Evolutionary conservation across 2,797 vertebrate genomes (phyloP), one percentile per base, ranked within the genome.

Genomic region (Pseudomugil gertrudae): DNA sequence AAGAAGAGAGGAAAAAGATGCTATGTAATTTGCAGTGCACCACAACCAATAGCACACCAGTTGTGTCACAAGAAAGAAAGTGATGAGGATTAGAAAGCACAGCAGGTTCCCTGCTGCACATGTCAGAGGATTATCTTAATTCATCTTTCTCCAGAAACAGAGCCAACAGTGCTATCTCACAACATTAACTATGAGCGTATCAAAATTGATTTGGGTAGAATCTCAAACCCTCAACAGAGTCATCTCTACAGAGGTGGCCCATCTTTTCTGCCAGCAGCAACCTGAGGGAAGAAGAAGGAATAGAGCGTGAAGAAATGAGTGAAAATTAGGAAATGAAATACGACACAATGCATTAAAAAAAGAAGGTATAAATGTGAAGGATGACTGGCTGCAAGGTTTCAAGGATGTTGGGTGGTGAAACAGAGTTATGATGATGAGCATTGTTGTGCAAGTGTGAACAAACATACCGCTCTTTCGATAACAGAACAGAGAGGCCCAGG

Each of bases 161-260:
- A 17, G 50, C 15, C 5, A 27, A 27, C 19, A 26, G 26, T 47
- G n/a, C 2, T n/a, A 27, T 50, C 9, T 58, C 3, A 52, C 27
- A n/a, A 55, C 40, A 27, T 24, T 29, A 26, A 29, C 26, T 43
- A n/a, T 35, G 43, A 74, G 63, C 9, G 17, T 36, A 29, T 98
- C 90, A 98, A 89, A 99, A 99, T 62, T 95, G 87, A 90, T 99
- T 99, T 54, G 96, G 96, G 87, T 98, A 99, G 93, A 99, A 99
- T 72, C 98, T 93, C 82, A 99, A 91, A 76, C 98, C 96, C 94
- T 99, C 98, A 30, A 99, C 98, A 2, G 96, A 99, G 91, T 99
- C 98, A 17, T 99, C 98, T 89, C 97, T 91, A 86, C 98, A 99
- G 80, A 99, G 93, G 74, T 98, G 96, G 23, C 98, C 98, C 95